phyloP scores from a whole-genome alignment of 2,113 vertebrate genomes.

The Dasypus novemcinctus region DNA sequence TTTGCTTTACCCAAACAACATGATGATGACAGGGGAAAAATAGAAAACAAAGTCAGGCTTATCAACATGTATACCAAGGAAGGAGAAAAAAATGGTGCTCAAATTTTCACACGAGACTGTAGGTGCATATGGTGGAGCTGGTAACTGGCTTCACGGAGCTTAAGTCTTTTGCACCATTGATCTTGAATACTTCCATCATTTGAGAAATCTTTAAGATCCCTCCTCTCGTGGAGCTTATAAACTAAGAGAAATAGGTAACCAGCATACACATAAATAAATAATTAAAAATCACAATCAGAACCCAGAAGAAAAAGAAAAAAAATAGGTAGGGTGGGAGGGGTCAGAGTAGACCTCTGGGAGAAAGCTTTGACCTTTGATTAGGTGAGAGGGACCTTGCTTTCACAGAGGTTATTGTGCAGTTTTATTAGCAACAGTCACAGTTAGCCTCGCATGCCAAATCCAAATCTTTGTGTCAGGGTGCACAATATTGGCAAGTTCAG shows the following conservation, averaged over 20 bases:
- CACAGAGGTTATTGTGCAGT: neutral
- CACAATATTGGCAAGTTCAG: neutral
- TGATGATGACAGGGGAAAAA: neutral
- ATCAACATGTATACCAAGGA: neutral
- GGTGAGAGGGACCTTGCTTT: neutral
- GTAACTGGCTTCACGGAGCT: neutral
- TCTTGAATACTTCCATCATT: neutral
- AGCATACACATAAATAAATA: neutral
- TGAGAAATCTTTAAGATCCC: neutral
- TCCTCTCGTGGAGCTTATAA: neutral
- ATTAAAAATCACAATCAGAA: neutral
- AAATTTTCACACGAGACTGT: neutral
- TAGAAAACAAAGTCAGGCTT: neutral
- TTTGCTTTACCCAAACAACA: neutral
- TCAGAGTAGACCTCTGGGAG: neutral
- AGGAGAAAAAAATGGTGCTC: neutral
- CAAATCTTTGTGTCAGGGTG: neutral
- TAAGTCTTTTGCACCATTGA: neutral
- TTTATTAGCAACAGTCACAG: neutral
- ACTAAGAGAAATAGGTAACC: neutral
- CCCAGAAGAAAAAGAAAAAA: neutral
- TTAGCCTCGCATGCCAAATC: neutral
- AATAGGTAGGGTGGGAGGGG: neutral
- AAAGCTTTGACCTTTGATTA: neutral
- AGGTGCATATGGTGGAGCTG: neutral